Evolutionary conservation across 2,797 vertebrate species (phyloP).

Genomic region (Sebastes diaconus): DNA sequence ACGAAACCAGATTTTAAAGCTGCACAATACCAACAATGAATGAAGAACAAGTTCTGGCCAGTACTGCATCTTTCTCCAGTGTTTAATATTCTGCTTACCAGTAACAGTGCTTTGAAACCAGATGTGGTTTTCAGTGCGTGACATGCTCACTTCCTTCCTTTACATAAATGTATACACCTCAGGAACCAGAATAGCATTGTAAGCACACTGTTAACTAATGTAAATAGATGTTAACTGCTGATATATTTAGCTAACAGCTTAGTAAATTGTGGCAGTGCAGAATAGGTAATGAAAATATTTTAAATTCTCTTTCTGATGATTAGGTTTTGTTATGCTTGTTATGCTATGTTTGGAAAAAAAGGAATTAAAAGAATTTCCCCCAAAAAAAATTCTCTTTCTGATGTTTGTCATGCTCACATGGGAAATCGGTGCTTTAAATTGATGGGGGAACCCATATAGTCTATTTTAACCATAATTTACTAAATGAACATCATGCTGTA

Average conservation of each 20-base stretch:
- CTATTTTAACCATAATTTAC: too few relatives aligned
- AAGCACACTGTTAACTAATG: not conserved
- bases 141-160: not conserved
- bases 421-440: not conserved
- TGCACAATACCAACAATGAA: not conserved
- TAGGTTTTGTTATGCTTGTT: not conserved
- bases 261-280: not conserved
- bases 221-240: not conserved
- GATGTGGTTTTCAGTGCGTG: not conserved
- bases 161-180: not conserved
- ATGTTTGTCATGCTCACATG: not conserved
- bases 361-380: too few relatives aligned
- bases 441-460: not conserved
- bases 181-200: not conserved
- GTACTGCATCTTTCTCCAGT: not conserved
- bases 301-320: not conserved
- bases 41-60: not conserved
- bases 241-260: not conserved
- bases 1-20: not conserved
- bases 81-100: not conserved
- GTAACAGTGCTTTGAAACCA: not conserved
- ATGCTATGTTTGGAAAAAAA: too few relatives aligned
- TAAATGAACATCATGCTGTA: too few relatives aligned
- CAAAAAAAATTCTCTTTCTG: not conserved
- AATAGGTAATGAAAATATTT: not conserved